Base-by-base conservation (phyloP, 2,113 vertebrate species). In the Solea senegalensis region DNA sequence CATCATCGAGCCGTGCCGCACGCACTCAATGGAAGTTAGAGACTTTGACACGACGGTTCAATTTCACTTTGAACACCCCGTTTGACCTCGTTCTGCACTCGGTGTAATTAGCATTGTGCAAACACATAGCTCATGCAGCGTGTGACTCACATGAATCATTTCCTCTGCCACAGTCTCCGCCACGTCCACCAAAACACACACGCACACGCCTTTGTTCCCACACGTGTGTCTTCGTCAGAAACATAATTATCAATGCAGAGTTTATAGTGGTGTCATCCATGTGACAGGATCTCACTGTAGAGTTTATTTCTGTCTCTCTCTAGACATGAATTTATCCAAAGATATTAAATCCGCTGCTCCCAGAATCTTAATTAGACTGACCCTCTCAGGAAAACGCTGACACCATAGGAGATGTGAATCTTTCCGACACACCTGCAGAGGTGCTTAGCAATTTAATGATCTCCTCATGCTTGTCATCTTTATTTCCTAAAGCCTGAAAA, bases 41-140 rank as follows among this genome's bases (percentile, higher is more conserved):
- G 46, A 0, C 27, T 65, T 61, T 65, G 49, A 84, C 59, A 65
- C 4, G 40, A 3, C 1, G 40, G 58, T n/a, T 73, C 55, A 28
- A 45, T 62, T 74, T 56, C 14, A 73, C 69, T 78, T 78, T 83
- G 69, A 86, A 79, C 60, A 9, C 13, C 10, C 44, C 28, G 70
- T 86, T 85, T 91, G 87, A 89, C 87, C 88, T 82, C 79, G 71
- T 58, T 63, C 79, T 71, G 66, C 68, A 69, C 85, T 78, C 46
- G 13, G 54, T 63, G 51, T 82, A 89, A 90, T 93, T 88, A 90
- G 75, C 81, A 83, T 64, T 62, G 64, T 60, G 78, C 82, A 85
- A 87, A 90, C 80, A 86, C 28, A 65, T 72, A 77, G 67, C 14
- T 83, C 77, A 65, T 27, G 55, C 57, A 65, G 64, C n/a, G 50